Base-by-base conservation (phyloP, 2,113 vertebrate genomes). In the Rallus limicola region DNA sequence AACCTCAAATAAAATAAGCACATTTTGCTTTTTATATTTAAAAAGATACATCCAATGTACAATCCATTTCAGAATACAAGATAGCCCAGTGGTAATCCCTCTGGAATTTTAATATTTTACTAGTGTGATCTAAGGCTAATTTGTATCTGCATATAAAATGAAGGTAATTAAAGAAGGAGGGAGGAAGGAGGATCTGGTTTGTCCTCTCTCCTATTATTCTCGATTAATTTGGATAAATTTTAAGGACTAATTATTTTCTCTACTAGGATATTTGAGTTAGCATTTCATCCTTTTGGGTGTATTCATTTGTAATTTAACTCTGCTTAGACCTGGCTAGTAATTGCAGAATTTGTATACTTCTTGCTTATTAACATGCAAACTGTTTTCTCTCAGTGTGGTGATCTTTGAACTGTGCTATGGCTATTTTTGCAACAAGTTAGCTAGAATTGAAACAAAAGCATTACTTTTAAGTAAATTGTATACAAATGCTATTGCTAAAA, bases 101-200 rank as follows among this genome's bases (percentile, higher is more conserved):
- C 34, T 78, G 46, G 70, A 82, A 58, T 95, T 79, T 95, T 95
- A 96, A 95, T 97, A 97, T 94, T 96, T 96, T 93, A 93, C 78
- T 76, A 95, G 81, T 69, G 58, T 95, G 94, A 91, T 97, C 92
- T 92, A 74, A 96, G 75, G 88, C 83, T 97, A 96, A 97, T 97
- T 97, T 97, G 78, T 96, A 91, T 94, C 94, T 97, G 94, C 96
- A 97, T 97, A 95, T 90, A 75, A 93, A 97, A 97, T 95, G 75
- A 96, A 94, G 60, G 75, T 83, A 96, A 97, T 97, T 97, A 97
- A 95, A 85, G 55, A 56, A 92, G 60, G 58, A 92, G 60, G 64
- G 70, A 92, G 38, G 65, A 90, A 92, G 76, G 59, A 93, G 70
- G 83, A 91, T 85, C 63, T 94, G 77, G 93, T 82, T 38, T 69